Conservation (phyloP, 2,888 invertebrate species). For the Chymomyza procnemis region DNA sequence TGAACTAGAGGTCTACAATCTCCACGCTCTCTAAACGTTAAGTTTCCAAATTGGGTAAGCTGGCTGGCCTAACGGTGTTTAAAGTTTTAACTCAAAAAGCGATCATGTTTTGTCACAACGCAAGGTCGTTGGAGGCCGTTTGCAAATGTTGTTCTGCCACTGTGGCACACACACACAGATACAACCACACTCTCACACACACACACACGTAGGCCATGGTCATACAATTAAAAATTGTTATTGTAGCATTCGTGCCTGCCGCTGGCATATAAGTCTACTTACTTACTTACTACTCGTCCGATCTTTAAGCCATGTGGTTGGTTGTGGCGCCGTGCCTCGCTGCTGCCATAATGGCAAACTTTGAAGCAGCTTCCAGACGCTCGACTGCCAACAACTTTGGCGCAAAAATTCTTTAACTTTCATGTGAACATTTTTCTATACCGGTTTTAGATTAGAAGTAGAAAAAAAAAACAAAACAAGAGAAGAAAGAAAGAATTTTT, state of each 20-base stretch:
- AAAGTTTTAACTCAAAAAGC: constrained; percentile 40
- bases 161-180: constrained; percentile 63
- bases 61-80: constrained; percentile 51
- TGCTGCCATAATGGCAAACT: constrained; percentile 36
- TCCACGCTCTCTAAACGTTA: constrained; percentile 2
- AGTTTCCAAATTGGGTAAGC: not conserved
- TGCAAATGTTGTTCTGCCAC: constrained; percentile 72
- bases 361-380: constrained; percentile 52
- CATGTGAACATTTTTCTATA: constrained; percentile 68
- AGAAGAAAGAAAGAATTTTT: constrained; percentile 64
- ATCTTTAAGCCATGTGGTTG: constrained; percentile 19
- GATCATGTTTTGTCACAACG: constrained; percentile 74
- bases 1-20: no score
- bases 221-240: constrained; percentile 3
- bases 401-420: constrained; percentile 53
- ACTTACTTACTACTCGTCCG: constrained; percentile 44
- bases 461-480: not conserved
- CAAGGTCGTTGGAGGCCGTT: constrained; percentile 78
- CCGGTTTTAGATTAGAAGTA: constrained; percentile 66
- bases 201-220: not conserved
- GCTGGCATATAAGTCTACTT: constrained; percentile 54
- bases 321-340: constrained; percentile 62
- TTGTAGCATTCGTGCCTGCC: constrained; percentile 51
- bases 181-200: constrained; percentile 9
- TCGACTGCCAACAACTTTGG: constrained; percentile 6